Conservation (phyloP, 2,113 vertebrate species). For the Himantopus leucocephalus region DNA sequence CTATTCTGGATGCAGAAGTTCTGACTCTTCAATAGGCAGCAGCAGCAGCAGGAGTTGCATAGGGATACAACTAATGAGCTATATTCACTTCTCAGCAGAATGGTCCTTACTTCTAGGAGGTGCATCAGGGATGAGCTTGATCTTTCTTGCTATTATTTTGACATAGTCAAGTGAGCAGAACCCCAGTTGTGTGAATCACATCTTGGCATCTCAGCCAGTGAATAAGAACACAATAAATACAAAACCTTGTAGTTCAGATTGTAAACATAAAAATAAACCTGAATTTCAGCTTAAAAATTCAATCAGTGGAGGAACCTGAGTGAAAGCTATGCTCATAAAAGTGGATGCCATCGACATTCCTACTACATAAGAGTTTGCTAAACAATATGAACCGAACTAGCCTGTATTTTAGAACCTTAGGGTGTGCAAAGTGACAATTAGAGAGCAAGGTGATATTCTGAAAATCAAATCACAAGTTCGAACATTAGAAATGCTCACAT, state of each 20-base stretch:
- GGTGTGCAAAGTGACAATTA: neutral
- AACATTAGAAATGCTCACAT: neutral
- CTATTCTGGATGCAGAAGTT: neutral
- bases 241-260: neutral
- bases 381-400: neutral
- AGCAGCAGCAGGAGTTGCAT: neutral
- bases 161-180: neutral
- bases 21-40: neutral
- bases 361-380: neutral
- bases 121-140: neutral
- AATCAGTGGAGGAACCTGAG: neutral
- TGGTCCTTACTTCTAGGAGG: neutral
- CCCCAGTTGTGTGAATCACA: neutral
- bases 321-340: neutral
- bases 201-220: neutral
- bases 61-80: neutral
- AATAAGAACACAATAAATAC: constrained; percentile 4
- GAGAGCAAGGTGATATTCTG: neutral
- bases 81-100: neutral
- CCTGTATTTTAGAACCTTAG: neutral
- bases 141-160: neutral
- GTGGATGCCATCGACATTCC: neutral
- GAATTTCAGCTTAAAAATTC: neutral
- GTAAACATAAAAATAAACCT: neutral
- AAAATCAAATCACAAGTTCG: neutral